Evolutionary conservation across 2,888 invertebrate species (phyloP).

Genomic region (Ennomos fuscantarius): DNA sequence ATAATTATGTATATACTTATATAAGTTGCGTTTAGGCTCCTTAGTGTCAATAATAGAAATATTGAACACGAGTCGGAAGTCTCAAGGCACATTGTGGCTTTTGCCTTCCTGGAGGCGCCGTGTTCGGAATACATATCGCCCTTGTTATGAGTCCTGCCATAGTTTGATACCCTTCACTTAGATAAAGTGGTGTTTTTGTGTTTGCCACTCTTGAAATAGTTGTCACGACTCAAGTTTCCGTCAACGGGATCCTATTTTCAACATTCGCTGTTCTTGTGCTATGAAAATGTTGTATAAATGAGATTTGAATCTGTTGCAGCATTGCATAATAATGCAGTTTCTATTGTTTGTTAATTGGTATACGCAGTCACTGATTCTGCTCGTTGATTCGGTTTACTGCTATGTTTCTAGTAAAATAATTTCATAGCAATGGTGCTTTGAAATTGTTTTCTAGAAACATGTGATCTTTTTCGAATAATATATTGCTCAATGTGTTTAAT

Average conservation of each 20-base stretch:
- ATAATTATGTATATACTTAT: too few species aligned
- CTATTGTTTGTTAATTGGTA: conserved; percentile 38
- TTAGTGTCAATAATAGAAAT: conserved; percentile 71
- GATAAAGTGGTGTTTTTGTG: conserved; percentile 62
- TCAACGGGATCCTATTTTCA: conserved; percentile 40
- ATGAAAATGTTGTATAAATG: conserved; percentile 31
- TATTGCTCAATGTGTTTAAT: conserved; percentile 11
- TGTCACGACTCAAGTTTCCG: conserved; percentile 47
- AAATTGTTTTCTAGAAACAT: conserved; percentile 2
- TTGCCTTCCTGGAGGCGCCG: conserved; percentile 68
- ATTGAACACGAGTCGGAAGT: conserved; percentile 73
- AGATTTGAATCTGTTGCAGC: conserved; percentile 34
- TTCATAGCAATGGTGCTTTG: conserved; percentile 5
- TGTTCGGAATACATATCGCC: conserved; percentile 68
- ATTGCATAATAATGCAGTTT: conserved; percentile 38
- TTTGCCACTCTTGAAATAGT: conserved; percentile 57
- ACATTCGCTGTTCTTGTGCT: conserved; percentile 36
- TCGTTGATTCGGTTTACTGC: conserved; percentile 29
- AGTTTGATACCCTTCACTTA: conserved; percentile 64
- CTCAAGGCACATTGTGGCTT: conserved; percentile 72
- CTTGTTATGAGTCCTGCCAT: conserved; percentile 55
- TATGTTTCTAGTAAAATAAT: too few species aligned
- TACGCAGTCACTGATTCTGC: conserved; percentile 22
- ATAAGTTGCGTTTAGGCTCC: conserved; percentile 49
- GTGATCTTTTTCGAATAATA: conserved; percentile 9